These are phyloP conservation scores for Copidosoma aretas DNA, from an alignment of 2,888 invertebrate genomes.

Conservation along the genomic window DNA sequence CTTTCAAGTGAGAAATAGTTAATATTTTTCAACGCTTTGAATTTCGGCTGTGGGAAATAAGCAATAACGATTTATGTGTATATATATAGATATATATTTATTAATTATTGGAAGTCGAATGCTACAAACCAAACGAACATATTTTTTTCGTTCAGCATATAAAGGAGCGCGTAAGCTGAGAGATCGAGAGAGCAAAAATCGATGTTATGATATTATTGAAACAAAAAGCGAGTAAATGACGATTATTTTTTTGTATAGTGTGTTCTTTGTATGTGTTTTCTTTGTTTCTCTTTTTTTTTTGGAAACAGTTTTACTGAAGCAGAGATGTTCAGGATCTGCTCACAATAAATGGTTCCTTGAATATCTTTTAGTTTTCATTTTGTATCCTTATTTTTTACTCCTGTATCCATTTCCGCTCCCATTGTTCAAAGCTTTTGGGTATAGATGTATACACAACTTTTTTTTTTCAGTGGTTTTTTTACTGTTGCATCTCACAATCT, in stretches of 20 bases:
- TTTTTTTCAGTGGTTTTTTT: constrained; percentile 17
- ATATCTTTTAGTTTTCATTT: constrained; percentile 41
- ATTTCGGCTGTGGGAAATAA: background rate
- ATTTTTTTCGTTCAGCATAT: constrained; percentile 13
- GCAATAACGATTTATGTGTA: background rate
- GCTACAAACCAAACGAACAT: constrained; percentile 30
- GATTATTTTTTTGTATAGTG: constrained; percentile 28
- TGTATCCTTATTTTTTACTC: constrained; percentile 17
- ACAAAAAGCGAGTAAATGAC: constrained; percentile 35
- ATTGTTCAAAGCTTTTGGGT: constrained; percentile 23
- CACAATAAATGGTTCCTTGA: constrained; percentile 35
- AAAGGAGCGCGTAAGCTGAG: constrained; percentile 9
- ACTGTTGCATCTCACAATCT: constrained; percentile 26
- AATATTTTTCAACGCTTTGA: background rate
- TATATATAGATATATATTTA: background rate
- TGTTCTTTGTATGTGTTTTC: constrained; percentile 31
- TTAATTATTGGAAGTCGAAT: background rate
- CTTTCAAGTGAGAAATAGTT: too few relatives aligned
- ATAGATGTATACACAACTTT: constrained; percentile 3
- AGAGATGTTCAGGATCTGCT: constrained; percentile 29
- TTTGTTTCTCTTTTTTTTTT: constrained; percentile 16
- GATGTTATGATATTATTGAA: constrained; percentile 20
- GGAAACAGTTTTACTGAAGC: constrained; percentile 21
- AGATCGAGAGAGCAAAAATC: constrained; percentile 13
- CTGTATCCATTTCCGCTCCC: constrained; percentile 10